Evolutionary conservation across 2,113 vertebrate species (phyloP).

Genomic region (Sebastes fasciatus): DNA sequence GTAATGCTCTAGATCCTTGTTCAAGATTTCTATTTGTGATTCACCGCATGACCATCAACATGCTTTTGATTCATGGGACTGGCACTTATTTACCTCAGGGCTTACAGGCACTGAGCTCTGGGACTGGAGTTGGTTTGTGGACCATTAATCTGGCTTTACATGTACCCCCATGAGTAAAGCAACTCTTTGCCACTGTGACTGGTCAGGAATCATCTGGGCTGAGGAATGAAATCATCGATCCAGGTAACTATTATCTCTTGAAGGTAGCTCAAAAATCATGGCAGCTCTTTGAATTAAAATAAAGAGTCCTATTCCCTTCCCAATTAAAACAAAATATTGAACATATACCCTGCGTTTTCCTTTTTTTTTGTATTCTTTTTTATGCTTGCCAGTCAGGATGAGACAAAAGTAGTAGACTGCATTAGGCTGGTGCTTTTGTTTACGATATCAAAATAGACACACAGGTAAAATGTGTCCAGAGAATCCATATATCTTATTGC

Average conservation of each 20-base stretch:
- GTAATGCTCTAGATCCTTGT: not conserved
- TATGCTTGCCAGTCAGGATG: not conserved
- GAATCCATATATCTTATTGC: conserved; percentile 11
- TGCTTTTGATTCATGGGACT: not conserved
- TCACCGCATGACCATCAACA: not conserved
- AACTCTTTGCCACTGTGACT: conserved; percentile 14
- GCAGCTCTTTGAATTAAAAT: conserved; percentile 42
- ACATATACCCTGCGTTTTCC: not conserved
- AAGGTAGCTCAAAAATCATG: conserved; percentile 31
- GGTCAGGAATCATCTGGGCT: conserved; percentile 8
- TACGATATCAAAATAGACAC: not conserved
- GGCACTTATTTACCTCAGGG: not conserved
- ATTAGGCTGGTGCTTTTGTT: not conserved
- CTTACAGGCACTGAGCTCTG: not conserved
- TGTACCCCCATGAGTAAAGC: conserved; percentile 14
- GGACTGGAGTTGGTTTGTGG: conserved; percentile 3
- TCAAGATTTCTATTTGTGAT: not conserved
- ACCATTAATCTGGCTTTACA: conserved; percentile 43
- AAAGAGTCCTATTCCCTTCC: conserved; percentile 26
- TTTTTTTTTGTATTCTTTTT: not conserved
- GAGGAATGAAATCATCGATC: conserved; percentile 48
- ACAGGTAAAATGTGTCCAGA: not conserved
- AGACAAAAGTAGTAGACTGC: not conserved
- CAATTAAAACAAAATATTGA: conserved; percentile 33
- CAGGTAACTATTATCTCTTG: conserved; percentile 43